Evolutionary conservation across 2,888 invertebrate species (phyloP), one percentile per base, ranked within the genome.

Genomic region (Alitta virens): DNA sequence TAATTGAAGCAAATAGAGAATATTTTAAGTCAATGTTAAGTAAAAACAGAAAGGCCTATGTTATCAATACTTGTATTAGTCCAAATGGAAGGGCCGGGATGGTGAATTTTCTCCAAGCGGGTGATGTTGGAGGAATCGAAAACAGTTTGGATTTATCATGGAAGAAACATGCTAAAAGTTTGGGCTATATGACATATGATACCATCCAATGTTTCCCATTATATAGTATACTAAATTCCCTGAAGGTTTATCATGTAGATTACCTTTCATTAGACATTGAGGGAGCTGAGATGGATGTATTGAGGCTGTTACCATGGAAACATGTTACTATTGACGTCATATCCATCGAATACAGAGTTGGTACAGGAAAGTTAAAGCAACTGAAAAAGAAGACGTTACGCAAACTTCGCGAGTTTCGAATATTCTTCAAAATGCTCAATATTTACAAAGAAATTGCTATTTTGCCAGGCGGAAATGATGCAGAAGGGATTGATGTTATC

Each of bases 41-140:
- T 61, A 86, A 87, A 71, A 86, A 86, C 72, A 84, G 82, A 70
- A 84, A 86, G 67, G 84, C 86, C 57, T 85, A 85, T 68, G 86
- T 88, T 43, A 85, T 88, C 74, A 91, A 91, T 76, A 91, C 91
- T 59, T 92, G 91, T 71, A 86, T 92, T 63, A 91, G 91, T 23
- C 7, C 23, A 12, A 25, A 52, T 21, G 18, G 49, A 5, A 49
- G 23, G 16, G 23, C 18, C 16, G 23, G 23, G 23, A n/a, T 7
- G 18, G 23, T 49, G 49, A 49, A 21, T 7, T 49, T 49, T 23
- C 18, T 18, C 18, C 49, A n/a, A 23, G 49, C 23, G n/a, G 49
- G 49, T 3, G 18, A 18, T 7, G 7, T 49, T 16, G 49, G 49
- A 3, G 49, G 49, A n/a, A 18, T 49, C 18, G 16, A n/a, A 18